Conservation (phyloP, 2,113 vertebrate genomes). For the Poicephalus meyeri region DNA sequence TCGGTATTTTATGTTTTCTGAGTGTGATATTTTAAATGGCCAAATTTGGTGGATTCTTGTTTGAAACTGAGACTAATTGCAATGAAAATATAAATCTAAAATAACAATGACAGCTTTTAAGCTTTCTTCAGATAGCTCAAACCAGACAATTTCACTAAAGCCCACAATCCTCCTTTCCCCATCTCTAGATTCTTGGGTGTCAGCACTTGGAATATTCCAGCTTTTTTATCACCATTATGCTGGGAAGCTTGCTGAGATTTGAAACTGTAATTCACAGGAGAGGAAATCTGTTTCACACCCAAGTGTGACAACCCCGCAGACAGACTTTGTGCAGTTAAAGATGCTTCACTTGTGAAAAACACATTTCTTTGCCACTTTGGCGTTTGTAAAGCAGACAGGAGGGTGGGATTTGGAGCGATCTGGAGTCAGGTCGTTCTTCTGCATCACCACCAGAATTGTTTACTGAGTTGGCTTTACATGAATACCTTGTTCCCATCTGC, state of each 20-base stretch:
- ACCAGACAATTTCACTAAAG: neutral
- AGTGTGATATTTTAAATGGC: neutral
- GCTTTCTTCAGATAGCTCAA: neutral
- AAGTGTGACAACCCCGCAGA: neutral
- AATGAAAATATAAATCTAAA: neutral
- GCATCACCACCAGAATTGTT: neutral
- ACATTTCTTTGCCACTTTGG: neutral
- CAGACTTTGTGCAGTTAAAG: neutral
- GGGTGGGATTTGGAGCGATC: neutral
- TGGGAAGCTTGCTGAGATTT: neutral
- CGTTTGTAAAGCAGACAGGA: neutral
- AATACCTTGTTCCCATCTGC: constrained; percentile 17
- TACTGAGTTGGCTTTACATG: neutral
- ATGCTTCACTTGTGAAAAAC: neutral
- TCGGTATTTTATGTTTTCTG: neutral
- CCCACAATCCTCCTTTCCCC: neutral
- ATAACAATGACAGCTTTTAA: neutral
- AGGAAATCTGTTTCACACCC: neutral
- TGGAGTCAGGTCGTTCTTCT: neutral
- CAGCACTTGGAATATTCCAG: neutral
- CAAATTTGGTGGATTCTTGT: neutral
- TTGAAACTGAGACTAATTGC: neutral
- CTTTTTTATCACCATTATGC: neutral
- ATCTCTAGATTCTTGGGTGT: neutral
- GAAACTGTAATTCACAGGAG: neutral